Base-by-base conservation (phyloP, 2,113 vertebrate genomes). In the Siphamia tubifer region DNA sequence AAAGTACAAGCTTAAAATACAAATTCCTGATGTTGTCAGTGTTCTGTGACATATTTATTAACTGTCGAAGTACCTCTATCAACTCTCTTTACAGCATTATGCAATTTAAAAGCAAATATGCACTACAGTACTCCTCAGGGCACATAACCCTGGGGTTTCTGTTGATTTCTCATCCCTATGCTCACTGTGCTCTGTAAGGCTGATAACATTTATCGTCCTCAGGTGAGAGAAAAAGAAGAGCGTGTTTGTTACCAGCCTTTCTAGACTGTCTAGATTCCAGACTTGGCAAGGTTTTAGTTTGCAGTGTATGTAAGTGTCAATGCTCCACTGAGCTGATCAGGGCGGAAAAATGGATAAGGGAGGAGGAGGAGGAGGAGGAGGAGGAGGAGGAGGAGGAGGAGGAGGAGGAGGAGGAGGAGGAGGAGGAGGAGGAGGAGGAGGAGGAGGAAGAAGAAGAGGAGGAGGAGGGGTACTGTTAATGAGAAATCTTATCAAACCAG, bases 401-500 rank as follows among this genome's bases (percentile, higher is more conserved):
- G n/a, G n/a, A n/a, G n/a, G n/a, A n/a, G n/a, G n/a, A n/a, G n/a
- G n/a, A n/a, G n/a, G n/a, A n/a, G n/a, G n/a, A n/a, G n/a, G n/a
- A n/a, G n/a, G n/a, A n/a, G n/a, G n/a, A n/a, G n/a, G n/a, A n/a
- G n/a, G n/a, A n/a, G n/a, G n/a, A n/a, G n/a, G n/a, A n/a, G n/a
- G n/a, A n/a, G n/a, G n/a, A n/a, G n/a, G n/a, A n/a, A n/a, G n/a
- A n/a, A n/a, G n/a, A n/a, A n/a, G 40, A 27, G 27, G 9, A 43
- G 28, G 0, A n/a, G 7, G 16, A 31, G 28, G 32, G 47, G 47
- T 6, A 30, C 27, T 32, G 57, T 61, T 56, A 40, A 67, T 66
- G 65, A 73, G 42, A 71, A 79, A 81, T 77, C 82, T 84, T 23
- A 81, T 74, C 79, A 62, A 86, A 91, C 91, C 72, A 79, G 91